Conservation (phyloP, 37 sponge, comb jelly and placozoan species). For the Halisarca cf. caerulea region DNA sequence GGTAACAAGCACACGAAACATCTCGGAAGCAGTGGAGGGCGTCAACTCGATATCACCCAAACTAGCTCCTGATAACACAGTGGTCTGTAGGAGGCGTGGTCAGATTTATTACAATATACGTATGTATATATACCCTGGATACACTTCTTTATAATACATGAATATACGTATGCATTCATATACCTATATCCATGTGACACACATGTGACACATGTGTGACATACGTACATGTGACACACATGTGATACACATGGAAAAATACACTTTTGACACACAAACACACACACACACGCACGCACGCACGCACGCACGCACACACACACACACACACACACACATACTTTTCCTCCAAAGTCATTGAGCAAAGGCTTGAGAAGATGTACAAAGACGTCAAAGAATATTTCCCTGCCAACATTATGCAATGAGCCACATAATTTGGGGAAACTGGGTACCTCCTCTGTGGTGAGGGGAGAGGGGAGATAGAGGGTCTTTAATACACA, state of each 20-base stretch:
- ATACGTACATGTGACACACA: too few species aligned
- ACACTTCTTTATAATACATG: too few species aligned
- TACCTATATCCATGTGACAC: too few species aligned
- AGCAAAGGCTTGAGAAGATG: not conserved
- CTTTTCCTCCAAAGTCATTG: not conserved
- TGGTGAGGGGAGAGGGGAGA: not conserved
- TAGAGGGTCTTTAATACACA: too few species aligned
- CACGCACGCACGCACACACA: not conserved
- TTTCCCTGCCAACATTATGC: not conserved
- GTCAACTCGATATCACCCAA: slow-evolving; percentile 41
- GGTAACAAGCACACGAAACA: slow-evolving; percentile 53
- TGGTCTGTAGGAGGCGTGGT: not conserved
- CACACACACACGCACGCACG: not conserved
- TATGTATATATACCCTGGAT: too few species aligned
- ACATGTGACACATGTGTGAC: too few species aligned
- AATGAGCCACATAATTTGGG: not conserved
- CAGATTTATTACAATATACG: too few species aligned
- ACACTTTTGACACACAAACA: slow-evolving; percentile 5
- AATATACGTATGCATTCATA: too few species aligned
- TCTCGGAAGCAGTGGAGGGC: slow-evolving; percentile 54
- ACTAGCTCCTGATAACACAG: not conserved
- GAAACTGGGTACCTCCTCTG: slow-evolving; percentile 12
- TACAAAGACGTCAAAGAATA: not conserved
- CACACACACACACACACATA: not conserved
- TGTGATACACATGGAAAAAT: too few species aligned